Evolutionary conservation across 2,888 invertebrate species (phyloP).

Genomic region (Panorpa germanica): DNA sequence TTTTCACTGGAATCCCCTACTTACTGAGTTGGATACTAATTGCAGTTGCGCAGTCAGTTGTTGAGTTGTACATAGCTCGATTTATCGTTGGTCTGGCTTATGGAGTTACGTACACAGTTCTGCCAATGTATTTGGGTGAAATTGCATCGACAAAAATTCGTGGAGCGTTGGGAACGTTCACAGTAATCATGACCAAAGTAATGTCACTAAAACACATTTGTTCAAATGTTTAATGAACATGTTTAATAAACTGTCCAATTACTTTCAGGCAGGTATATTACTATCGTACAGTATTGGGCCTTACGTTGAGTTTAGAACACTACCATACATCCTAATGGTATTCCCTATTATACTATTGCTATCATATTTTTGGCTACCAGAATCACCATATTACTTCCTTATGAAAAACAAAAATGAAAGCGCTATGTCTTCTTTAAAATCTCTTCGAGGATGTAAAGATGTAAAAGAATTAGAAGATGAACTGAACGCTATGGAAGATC

Average conservation of each 20-base stretch:
- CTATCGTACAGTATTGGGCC: slow-evolving; percentile 39
- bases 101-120: slow-evolving; percentile 36
- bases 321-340: slow-evolving; percentile 33
- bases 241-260: too few relatives aligned
- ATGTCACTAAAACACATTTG: too few relatives aligned
- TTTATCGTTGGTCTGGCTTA: slow-evolving; percentile 42
- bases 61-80: slow-evolving; percentile 34
- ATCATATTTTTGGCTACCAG: slow-evolving; percentile 39
- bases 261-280: slow-evolving; percentile 36
- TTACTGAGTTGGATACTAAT: slow-evolving; percentile 43
- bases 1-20: slow-evolving; percentile 37
- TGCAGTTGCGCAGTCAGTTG: slow-evolving; percentile 33
- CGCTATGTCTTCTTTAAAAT: slow-evolving; percentile 33
- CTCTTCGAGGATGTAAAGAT: slow-evolving; percentile 32
- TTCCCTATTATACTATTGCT: slow-evolving; percentile 34
- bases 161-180: slow-evolving; percentile 37
- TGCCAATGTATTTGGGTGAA: slow-evolving; percentile 41
- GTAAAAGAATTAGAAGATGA: slow-evolving; percentile 36
- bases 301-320: slow-evolving; percentile 31
- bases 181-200: slow-evolving; percentile 34
- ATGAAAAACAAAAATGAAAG: slow-evolving; percentile 26
- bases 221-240: too few relatives aligned
- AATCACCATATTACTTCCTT: slow-evolving; percentile 41
- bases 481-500: too few relatives aligned
- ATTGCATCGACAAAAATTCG: slow-evolving; percentile 37